A percentile compares a stretch with the other conserved stretches of the same genome.
Conservation (phyloP, 2,797 vertebrate genomes). For the Calcarius lapponicus region DNA sequence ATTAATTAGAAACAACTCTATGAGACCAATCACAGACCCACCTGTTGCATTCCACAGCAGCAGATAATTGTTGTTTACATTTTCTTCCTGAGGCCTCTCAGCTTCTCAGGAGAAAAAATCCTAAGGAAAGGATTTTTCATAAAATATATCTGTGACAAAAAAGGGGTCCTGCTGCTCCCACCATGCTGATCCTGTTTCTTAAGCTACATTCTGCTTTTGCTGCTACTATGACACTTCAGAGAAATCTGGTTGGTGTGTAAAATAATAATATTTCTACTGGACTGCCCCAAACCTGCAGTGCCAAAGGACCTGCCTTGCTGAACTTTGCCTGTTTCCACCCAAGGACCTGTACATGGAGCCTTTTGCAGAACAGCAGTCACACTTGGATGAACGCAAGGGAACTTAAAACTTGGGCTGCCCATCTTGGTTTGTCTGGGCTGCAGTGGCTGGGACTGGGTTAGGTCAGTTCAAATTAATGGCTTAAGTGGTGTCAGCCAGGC, state of each 20-base stretch:
- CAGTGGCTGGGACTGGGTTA: background rate
- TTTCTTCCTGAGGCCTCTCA: too few species aligned
- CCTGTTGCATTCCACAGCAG: too few species aligned
- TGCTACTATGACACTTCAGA: background rate
- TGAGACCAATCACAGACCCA: too few species aligned
- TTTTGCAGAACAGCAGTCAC: background rate
- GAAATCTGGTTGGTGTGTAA: background rate
- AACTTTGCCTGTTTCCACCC: background rate
- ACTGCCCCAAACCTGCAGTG: background rate
- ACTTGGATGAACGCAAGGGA: background rate
- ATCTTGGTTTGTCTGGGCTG: background rate
- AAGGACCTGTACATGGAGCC: background rate
- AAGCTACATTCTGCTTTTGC: background rate
- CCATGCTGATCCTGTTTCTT: background rate
- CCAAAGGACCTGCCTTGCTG: background rate
- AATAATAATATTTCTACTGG: background rate
- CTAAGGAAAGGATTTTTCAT: too few species aligned
- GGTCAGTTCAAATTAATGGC: background rate
- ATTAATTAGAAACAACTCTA: too few species aligned
- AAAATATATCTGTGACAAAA: too few species aligned
- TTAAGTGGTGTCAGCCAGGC: background rate
- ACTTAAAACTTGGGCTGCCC: rapidly evolving
- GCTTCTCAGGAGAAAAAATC: too few species aligned
- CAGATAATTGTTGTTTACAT: too few species aligned
- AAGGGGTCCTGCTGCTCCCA: background rate